A percentile compares a stretch with the other conserved stretches of the same genome.
Evolutionary conservation across 2,888 invertebrate species (phyloP).

Genomic region (Anodontia alba): DNA sequence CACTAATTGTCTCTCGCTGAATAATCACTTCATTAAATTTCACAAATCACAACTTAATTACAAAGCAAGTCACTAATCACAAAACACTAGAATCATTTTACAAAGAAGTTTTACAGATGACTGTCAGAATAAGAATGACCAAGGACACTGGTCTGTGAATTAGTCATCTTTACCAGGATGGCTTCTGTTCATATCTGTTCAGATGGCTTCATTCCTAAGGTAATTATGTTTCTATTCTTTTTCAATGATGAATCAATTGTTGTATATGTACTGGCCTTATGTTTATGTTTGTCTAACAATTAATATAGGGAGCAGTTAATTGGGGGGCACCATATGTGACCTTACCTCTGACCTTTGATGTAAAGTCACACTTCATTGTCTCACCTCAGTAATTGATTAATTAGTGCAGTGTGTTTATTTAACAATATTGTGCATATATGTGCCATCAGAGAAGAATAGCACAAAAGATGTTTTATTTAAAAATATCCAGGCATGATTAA

Average conservation of each 20-base stretch:
- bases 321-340: conserved; percentile 9
- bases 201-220: background rate
- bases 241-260: background rate
- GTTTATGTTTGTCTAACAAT: conserved; percentile 11
- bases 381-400: conserved; percentile 1
- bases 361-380: background rate
- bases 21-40: too few relatives aligned
- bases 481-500: too few relatives aligned
- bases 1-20: background rate
- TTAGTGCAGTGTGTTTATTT: background rate
- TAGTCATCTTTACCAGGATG: too few relatives aligned
- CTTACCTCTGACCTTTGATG: background rate
- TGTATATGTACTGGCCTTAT: background rate
- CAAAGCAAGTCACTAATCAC: too few relatives aligned
- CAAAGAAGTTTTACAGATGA: background rate
- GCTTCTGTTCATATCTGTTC: too few relatives aligned
- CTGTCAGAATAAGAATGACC: background rate
- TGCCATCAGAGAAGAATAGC: too few relatives aligned
- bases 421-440: background rate
- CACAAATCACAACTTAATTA: too few relatives aligned
- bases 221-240: background rate
- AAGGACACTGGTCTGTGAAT: too few relatives aligned
- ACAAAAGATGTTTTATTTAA: too few relatives aligned
- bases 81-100: too few relatives aligned
- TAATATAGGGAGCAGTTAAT: background rate